Evolutionary conservation across 2,113 vertebrate species (phyloP), one percentile per base, ranked within the genome.

Genomic region (Hyla sarda): DNA sequence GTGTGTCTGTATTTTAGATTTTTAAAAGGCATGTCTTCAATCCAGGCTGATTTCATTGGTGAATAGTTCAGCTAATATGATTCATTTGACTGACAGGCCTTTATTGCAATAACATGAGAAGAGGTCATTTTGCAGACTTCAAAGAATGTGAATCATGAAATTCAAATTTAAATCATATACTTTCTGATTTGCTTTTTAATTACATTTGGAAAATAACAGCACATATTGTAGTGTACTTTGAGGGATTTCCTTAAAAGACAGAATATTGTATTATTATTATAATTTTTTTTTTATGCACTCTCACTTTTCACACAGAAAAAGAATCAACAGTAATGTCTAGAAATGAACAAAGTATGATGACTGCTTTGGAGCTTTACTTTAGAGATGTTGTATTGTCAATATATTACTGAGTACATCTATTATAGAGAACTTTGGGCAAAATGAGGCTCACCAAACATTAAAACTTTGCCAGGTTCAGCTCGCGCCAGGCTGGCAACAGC

Each of bases 111-210:
- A 41, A 62, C 11, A 37, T 4, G 0, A 25, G 50, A 78, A n/a
- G 74, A 78, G 28, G 30, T 79, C 76, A 79, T 60, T 41, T 60
- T 79, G 23, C 0, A 60, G 60, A 81, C 23, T 19, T 81, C 78
- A 81, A 81, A 60, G 32, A 65, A 28, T 34, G n/a, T 81, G 14
- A 47, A 28, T n/a, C 6, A 65, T 81, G 54, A 81, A 62, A 81
- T 65, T 47, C 34, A 81, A 25, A 65, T 81, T n/a, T n/a, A n/a
- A n/a, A n/a, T n/a, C n/a, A n/a, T n/a, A 62, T 6, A 80, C 25
- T 47, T 45, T 5, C n/a, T 41, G 62, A 77, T 77, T 80, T 80
- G 34, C 58, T 65, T 81, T 62, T 81, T 47, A 62, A 80, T 62
- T 81, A 65, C 56, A 19, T 32, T 45, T 23, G 62, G 12, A 80